phyloP scores from a whole-genome alignment of 2,888 invertebrate genomes.

The Athalia circularis region DNA sequence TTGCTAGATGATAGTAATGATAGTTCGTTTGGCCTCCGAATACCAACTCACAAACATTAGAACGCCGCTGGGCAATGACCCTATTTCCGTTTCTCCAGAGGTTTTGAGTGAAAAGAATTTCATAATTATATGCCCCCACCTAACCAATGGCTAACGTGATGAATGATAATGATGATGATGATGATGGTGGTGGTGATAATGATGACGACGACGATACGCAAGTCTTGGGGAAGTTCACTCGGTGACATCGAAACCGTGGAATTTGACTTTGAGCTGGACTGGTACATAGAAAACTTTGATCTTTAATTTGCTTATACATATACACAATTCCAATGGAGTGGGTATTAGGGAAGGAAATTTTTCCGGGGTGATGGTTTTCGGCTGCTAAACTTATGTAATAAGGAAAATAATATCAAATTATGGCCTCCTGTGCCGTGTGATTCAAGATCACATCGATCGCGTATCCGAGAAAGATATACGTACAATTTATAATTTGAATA shows the following conservation, averaged over 20 bases:
- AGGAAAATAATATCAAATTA: too few species aligned
- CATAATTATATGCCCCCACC: conserved; percentile 7
- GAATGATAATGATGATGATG: conserved; percentile 3
- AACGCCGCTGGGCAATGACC: not conserved
- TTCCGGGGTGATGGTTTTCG: not conserved
- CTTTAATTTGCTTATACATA: not conserved
- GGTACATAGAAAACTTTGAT: conserved; percentile 12
- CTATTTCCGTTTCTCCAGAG: not conserved
- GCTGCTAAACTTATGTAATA: too few species aligned
- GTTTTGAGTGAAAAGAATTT: conserved; percentile 5
- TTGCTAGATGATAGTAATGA: conserved; percentile 1
- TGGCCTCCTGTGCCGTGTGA: too few species aligned
- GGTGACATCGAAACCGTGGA: conserved; percentile 1
- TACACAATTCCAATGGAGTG: not conserved
- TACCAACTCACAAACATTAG: conserved; percentile 18
- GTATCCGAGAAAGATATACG: too few species aligned
- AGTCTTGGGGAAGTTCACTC: conserved; percentile 6
- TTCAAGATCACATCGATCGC: too few species aligned
- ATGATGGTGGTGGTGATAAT: too few species aligned
- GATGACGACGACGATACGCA: not conserved
- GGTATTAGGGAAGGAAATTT: not conserved
- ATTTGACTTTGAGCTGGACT: not conserved
- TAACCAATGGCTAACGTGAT: not conserved
- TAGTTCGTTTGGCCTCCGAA: not conserved
- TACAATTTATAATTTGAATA: too few species aligned